Conservation (phyloP, 64 coral and sea anemone genomes). For the Pachyseris speciosa region DNA sequence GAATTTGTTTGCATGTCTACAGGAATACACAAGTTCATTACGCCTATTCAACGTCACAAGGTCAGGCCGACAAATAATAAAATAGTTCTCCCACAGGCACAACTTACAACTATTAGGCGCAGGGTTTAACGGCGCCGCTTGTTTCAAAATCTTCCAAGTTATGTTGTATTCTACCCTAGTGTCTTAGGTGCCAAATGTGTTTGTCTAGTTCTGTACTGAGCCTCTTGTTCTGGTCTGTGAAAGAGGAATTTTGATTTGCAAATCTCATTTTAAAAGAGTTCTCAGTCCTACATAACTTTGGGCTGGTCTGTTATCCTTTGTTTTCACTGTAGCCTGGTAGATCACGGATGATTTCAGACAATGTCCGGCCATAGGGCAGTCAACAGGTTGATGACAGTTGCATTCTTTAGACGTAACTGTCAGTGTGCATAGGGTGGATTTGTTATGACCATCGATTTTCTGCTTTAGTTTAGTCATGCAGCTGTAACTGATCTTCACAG, state of each 20-base stretch:
- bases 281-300: conserved; percentile 1
- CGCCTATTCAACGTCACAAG: conserved; percentile 47
- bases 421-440: too few species aligned
- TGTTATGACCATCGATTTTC: too few species aligned
- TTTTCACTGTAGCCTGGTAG: background rate
- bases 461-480: too few species aligned
- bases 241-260: conserved; percentile 17
- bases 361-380: too few species aligned
- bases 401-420: too few species aligned
- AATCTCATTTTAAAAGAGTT: conserved; percentile 36
- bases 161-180: background rate
- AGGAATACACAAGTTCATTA: conserved; percentile 63
- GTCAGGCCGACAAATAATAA: conserved; percentile 54
- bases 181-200: conserved; percentile 19
- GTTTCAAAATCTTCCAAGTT: conserved; percentile 6
- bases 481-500: too few species aligned
- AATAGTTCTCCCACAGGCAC: conserved; percentile 68
- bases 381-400: too few species aligned
- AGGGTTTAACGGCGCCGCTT: background rate
- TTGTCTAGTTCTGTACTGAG: background rate
- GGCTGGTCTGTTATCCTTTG: background rate
- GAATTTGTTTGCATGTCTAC: conserved; percentile 68
- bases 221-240: background rate
- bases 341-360: too few species aligned
- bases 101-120: conserved; percentile 58